Evolutionary conservation across 1,140 invertebrate genomes (phyloP), one percentile per base, ranked within the genome.

Genomic region (Lethocerus indicus): DNA sequence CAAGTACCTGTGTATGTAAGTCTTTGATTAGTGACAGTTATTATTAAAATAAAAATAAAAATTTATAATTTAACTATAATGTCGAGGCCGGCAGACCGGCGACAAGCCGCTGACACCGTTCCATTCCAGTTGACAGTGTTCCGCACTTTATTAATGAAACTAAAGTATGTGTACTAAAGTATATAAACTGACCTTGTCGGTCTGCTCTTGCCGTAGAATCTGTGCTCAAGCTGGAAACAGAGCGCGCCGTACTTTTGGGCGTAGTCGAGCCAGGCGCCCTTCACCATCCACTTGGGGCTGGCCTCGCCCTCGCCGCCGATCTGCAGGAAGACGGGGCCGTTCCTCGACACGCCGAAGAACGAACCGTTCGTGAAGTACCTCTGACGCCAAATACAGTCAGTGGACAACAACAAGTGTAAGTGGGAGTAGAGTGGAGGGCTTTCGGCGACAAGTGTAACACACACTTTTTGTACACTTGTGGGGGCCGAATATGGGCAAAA

Each of bases 201-300:
- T 59, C 81, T 83, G 66, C 87, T 93, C 65, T 88, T 77, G 50
- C 92, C 92, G 74, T 96, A 96, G 66, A 75, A 96, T 47, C 91
- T 73, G 68, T 97, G 92, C 63, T 96, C 92, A 23, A 96, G 56
- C 64, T 82, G 77, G 35, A 95, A 81, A 53, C 83, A 85, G 2
- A 91, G 64, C 0, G 91, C 91, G 43, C 78, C 78, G 62, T 80
- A 80, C 51, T 78, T 66, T 58, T 80, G 71, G 0, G 86, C 88
- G 70, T 85, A 88, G 53, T 81, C 74, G 3, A 91, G 75, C 84
- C 88, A 92, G 20, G 55, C 47, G 14, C 88, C 89, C 60, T 80
- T 70, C 0, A 75, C 71, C 81, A 93, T 85, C 89, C 89, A 94
- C 56, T 75, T 71, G 2, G 74, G 61, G 55, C 70, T 72, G 7